phyloP scores from a whole-genome alignment of 2,797 vertebrate species.

The Cheirogaleus major region DNA sequence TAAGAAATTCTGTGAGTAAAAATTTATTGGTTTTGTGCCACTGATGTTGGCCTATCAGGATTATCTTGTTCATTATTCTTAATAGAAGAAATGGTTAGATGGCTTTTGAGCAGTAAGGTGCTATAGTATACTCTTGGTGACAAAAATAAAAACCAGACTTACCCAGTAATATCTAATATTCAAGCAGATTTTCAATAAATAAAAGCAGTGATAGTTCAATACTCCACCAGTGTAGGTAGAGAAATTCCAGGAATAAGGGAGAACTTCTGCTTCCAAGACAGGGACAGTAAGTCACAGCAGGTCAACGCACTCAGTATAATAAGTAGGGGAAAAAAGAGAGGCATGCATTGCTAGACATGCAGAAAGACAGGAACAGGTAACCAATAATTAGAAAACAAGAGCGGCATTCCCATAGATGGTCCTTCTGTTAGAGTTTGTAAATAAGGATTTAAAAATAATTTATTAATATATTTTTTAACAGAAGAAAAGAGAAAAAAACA shows the following conservation, averaged over 20 bases:
- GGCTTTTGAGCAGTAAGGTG: neutral
- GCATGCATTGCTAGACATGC: neutral
- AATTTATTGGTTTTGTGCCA: neutral
- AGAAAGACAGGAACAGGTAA: neutral
- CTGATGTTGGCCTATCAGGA: neutral
- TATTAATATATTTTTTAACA: neutral
- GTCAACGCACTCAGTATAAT: neutral
- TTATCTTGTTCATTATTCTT: neutral
- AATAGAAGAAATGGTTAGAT: neutral
- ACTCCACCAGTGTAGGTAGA: neutral
- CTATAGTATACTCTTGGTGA: constrained; percentile 12
- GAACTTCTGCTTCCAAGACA: neutral
- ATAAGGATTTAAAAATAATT: neutral
- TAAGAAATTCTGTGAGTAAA: constrained; percentile 4
- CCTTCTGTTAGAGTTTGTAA: constrained; percentile 1
- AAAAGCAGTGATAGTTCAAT: neutral
- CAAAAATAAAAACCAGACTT: neutral
- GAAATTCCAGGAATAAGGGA: neutral
- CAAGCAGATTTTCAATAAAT: neutral
- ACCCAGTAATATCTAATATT: neutral
- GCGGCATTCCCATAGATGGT: neutral
- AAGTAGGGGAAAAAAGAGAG: neutral
- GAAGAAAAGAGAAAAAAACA: neutral
- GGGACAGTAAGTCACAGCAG: neutral
- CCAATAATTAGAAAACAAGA: neutral